Evolutionary conservation across 2,888 invertebrate species (phyloP), one percentile per base, ranked within the genome.

Genomic region (Nemapogon koenigi): DNA sequence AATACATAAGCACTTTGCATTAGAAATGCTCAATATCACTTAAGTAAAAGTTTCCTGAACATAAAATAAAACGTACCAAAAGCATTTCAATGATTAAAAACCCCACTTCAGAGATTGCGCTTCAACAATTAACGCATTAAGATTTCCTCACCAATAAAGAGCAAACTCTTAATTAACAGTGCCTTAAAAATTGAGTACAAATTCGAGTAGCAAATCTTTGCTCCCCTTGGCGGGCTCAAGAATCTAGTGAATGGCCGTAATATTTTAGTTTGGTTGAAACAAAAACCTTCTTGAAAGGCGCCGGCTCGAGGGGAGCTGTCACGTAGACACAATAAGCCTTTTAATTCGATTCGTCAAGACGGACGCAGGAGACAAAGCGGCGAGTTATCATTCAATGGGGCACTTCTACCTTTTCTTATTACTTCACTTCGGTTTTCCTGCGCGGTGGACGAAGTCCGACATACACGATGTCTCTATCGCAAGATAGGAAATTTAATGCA

Each of bases 311-410:
- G 66, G 64, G 62, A 55, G 61, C 72, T 71, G 76, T 75, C 78
- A 78, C 76, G 76, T 76, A 69, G 75, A 76, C 78, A 76, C 76
- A 76, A 75, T 78, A 76, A 78, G 76, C 78, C 76, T 76, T 78
- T 76, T 75, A 76, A 76, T 78, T 78, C 76, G 76, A 78, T 76
- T 75, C 78, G 72, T 76, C 78, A 72, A 67, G 76, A 70, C 70
- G 75, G 72, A 69, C 75, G 62, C 62, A 47, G 52, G 63, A 68
- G 73, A 78, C 76, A 78, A 76, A 76, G 72, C 66, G 58, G 55
- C 55, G 68, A 66, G 78, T 79, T 80, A 78, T 79, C 78, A 79
- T 80, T 79, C 80, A 78, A 76, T 69, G 71, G 76, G 70, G 78
- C 76, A 73, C 76, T 73, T 61, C 68, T 68, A 71, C 75, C 78